Base-by-base conservation (phyloP, 2,888 invertebrate genomes). In the Emmelina monodactyla region DNA sequence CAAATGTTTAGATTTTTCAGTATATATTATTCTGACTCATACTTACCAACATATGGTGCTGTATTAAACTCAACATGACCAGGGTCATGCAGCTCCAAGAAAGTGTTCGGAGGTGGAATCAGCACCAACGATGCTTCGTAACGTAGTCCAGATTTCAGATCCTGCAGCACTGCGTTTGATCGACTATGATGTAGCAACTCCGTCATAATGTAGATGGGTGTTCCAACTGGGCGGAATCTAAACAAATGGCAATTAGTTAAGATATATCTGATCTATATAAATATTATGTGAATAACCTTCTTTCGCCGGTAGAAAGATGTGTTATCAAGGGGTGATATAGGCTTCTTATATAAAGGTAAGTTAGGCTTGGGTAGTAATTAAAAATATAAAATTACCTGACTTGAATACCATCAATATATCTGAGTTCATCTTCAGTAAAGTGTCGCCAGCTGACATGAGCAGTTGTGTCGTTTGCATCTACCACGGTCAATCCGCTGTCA, bases 381-480 rank as follows among this genome's bases (percentile, higher is more conserved):
- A n/a, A n/a, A n/a, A n/a, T n/a, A n/a, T n/a, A n/a, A 19, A 19
- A 6, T 32, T 40, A 81, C 81, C 81, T 67, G 46, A 95, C 72
- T 68, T 94, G 94, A 29, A 94, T 87, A 1, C 93, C 94, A 54
- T 95, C 94, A 37, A 94, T 91, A 51, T 89, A 91, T 50, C 88
- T 88, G 44, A 92, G 63, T 57, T 94, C 94, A 29, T 88, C 86
- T 38, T 90, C 89, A 1, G 85, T 83, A 51, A 94, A 88, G 51
- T 89, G 89, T 48, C 91, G 85, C 94, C 94, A 95, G 32, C 82
- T 85, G 1, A 94, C 80, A 34, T 86, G 87, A 1, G 91, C 86
- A 67, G 88, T 88, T 0, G 89, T 91, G 14, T 92, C 85, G 50
- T 92, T 92, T 0, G 88, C 86, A 41, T 91, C 88, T 2, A 85